Evolutionary conservation across 1,140 invertebrate genomes (phyloP).

Genomic region (Venustaconcha ellipsiformis): DNA sequence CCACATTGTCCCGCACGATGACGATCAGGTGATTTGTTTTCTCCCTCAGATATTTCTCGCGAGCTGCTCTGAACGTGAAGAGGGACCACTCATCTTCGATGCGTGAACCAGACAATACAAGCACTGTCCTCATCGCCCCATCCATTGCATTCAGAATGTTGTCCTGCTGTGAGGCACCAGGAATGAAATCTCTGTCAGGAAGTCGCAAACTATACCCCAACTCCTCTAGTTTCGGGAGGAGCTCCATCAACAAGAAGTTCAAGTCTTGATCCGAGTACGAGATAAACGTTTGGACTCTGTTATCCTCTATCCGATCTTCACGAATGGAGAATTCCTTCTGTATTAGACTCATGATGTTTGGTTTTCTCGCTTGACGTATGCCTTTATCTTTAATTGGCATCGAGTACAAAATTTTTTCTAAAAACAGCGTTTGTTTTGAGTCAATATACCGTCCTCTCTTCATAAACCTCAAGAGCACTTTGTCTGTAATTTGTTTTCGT

Average conservation of each 20-base stretch:
- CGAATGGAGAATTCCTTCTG: too few species aligned
- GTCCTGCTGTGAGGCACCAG: conserved; percentile 48
- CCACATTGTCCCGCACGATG: conserved; percentile 23
- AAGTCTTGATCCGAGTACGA: conserved; percentile 45
- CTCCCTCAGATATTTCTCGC: conserved; percentile 41
- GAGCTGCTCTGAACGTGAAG: conserved; percentile 46
- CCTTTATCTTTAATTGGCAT: conserved; percentile 20
- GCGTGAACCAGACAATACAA: conserved; percentile 40
- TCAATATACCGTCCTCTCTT: conserved; percentile 37
- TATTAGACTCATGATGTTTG: background rate
- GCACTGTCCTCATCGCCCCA: conserved; percentile 32
- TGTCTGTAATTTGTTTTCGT: conserved; percentile 27
- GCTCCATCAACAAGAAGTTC: conserved; percentile 31
- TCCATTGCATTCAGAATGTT: conserved; percentile 49
- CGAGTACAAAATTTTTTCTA: conserved; percentile 37
- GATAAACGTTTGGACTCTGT: conserved; percentile 30
- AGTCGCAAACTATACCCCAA: conserved; percentile 36
- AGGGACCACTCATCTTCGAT: conserved; percentile 47
- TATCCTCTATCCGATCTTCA: too few species aligned
- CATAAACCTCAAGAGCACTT: conserved; percentile 36
- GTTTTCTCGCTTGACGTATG: background rate
- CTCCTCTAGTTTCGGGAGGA: conserved; percentile 34
- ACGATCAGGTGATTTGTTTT: conserved; percentile 42
- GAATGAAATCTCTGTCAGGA: conserved; percentile 47
- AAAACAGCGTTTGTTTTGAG: conserved; percentile 31